Evolutionary conservation across 1,140 invertebrate genomes (phyloP).

Genomic region (Leptestheria dahalacensis): DNA sequence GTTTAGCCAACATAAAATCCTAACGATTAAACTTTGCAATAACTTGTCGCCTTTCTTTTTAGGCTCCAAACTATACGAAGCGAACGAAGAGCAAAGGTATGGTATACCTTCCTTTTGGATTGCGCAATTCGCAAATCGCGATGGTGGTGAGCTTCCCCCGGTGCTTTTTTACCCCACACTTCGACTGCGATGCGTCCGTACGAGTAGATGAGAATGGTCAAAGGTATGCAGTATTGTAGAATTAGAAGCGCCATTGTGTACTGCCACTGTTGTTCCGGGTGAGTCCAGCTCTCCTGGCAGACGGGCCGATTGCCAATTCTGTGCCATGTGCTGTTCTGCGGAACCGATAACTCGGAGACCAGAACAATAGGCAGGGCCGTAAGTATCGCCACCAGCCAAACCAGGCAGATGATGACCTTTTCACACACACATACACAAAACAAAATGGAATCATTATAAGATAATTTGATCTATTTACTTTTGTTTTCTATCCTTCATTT

Average conservation of each 20-base stretch:
- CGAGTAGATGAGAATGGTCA: constrained; percentile 68
- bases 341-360: constrained; percentile 32
- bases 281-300: constrained; percentile 48
- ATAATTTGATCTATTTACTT: not conserved
- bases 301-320: constrained; percentile 43
- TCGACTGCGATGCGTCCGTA: constrained; percentile 71
- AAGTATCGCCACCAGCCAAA: constrained; percentile 46
- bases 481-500: not conserved
- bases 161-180: constrained; percentile 73
- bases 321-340: constrained; percentile 39
- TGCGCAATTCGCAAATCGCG: constrained; percentile 65
- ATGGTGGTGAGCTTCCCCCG: constrained; percentile 66
- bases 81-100: not conserved
- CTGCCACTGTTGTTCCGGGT: constrained; percentile 38
- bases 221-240: constrained; percentile 70
- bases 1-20: too few species aligned
- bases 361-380: constrained; percentile 67
- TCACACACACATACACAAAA: too few species aligned
- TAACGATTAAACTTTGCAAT: not conserved
- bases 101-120: constrained; percentile 72
- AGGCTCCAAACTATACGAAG: too few species aligned
- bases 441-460: not conserved
- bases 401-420: constrained; percentile 22
- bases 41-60: not conserved
- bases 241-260: constrained; percentile 63